Evolutionary conservation across 1,140 invertebrate genomes (phyloP).

Genomic region (Sarcophaga peregrina): DNA sequence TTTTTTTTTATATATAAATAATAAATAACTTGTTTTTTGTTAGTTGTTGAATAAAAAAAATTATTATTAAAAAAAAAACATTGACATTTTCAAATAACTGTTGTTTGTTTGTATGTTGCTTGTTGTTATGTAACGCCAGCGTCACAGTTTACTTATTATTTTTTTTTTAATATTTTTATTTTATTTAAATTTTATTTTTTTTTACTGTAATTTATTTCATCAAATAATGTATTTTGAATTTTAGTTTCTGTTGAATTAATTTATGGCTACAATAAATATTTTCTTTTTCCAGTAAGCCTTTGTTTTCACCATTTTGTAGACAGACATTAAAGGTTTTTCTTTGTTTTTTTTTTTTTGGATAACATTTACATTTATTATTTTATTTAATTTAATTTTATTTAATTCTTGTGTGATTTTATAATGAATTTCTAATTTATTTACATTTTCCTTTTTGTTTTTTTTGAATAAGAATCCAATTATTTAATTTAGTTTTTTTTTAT

Average conservation of each 20-base stretch:
- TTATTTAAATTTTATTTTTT: background rate
- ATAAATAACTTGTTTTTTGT: too few relatives aligned
- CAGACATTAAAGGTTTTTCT: background rate
- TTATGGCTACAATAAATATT: background rate
- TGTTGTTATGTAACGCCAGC: conserved; percentile 45
- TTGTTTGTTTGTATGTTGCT: conserved; percentile 6
- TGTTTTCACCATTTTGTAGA: background rate
- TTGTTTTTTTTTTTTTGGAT: background rate
- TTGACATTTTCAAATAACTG: background rate
- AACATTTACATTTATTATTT: conserved; percentile 39
- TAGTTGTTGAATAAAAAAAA: background rate
- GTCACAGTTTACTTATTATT: conserved; percentile 44
- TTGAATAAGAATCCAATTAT: background rate
- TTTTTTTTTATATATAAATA: too few relatives aligned
- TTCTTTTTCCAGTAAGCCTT: background rate
- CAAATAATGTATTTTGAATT: conserved; percentile 25
- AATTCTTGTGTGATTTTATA: background rate
- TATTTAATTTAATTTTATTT: conserved; percentile 5
- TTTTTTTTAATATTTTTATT: too few relatives aligned
- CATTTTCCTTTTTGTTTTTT: conserved; percentile 4
- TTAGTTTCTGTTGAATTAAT: background rate
- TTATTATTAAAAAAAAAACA: background rate
- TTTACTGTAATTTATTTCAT: background rate
- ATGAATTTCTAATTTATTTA: conserved; percentile 33
- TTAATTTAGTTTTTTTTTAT: conserved; percentile 24